phyloP scores from a whole-genome alignment of 2,113 vertebrate genomes.

The Australoheros scitulus region DNA sequence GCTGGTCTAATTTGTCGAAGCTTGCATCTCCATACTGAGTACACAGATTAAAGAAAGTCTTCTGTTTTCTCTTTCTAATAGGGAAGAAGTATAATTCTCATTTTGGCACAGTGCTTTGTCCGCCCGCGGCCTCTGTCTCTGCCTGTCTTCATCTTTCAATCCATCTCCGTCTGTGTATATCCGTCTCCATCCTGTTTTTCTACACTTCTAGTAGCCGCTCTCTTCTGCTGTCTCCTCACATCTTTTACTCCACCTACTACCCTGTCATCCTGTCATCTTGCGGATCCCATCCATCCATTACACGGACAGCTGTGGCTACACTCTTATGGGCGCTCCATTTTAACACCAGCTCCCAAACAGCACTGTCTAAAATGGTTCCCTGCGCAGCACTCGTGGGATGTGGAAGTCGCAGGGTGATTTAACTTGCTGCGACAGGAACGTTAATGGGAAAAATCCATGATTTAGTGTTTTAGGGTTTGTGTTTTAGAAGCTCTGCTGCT shows the following conservation, averaged over 20 bases:
- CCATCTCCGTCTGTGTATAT: neutral
- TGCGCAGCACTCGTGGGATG: neutral
- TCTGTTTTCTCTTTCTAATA: neutral
- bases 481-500: neutral
- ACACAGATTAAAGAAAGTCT: no score
- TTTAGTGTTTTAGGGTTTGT: constrained; percentile 23
- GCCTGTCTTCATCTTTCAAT: neutral
- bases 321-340: constrained; percentile 48
- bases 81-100: neutral
- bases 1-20: neutral
- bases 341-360: constrained; percentile 11
- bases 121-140: neutral
- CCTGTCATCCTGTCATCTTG: constrained; percentile 40
- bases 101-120: neutral
- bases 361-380: constrained; percentile 42
- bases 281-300: constrained; percentile 46
- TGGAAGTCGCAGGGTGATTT: constrained; percentile 32
- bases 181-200: neutral
- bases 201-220: constrained; percentile 8
- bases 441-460: constrained; percentile 40
- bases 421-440: constrained; percentile 33
- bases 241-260: neutral
- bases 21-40: neutral
- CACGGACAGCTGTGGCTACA: constrained; percentile 40
- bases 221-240: constrained; percentile 3